Evolutionary conservation across 2,797 vertebrate species (phyloP).

Genomic region (Dryobates pubescens): DNA sequence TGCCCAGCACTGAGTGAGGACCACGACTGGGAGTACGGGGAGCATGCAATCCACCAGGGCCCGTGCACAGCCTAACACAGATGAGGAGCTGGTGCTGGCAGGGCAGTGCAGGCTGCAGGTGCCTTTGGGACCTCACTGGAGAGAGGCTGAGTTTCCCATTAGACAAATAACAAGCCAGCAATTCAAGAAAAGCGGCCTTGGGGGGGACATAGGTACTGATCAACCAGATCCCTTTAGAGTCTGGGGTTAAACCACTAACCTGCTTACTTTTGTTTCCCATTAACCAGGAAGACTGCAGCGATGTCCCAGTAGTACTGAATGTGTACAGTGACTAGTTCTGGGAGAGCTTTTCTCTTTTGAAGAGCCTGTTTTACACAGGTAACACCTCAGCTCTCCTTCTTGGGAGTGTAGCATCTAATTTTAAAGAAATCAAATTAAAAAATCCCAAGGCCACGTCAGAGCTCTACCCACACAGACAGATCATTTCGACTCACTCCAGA

Average conservation of each 20-base stretch:
- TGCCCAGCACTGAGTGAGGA: background rate
- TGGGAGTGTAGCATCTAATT: background rate
- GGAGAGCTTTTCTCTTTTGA: background rate
- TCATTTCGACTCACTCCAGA: background rate
- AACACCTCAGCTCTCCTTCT: slow-evolving; percentile 7
- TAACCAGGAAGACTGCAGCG: background rate
- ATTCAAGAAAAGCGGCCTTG: background rate
- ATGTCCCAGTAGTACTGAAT: background rate
- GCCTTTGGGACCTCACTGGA: background rate
- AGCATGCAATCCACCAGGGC: background rate
- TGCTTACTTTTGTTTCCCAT: background rate
- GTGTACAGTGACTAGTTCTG: background rate
- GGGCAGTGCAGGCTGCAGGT: background rate
- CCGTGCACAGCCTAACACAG: background rate
- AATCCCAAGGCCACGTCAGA: background rate
- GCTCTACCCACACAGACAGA: slow-evolving; percentile 8
- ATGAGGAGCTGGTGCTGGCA: background rate
- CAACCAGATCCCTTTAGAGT: background rate
- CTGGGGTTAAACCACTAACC: background rate
- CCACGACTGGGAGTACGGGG: background rate
- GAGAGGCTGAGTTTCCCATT: background rate
- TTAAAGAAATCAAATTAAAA: background rate
- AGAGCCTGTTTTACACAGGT: background rate
- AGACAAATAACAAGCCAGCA: background rate
- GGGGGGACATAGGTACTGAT: fast-evolving